Evolutionary conservation across 1,140 invertebrate genomes (phyloP).

Genomic region (Brachionus sp.): DNA sequence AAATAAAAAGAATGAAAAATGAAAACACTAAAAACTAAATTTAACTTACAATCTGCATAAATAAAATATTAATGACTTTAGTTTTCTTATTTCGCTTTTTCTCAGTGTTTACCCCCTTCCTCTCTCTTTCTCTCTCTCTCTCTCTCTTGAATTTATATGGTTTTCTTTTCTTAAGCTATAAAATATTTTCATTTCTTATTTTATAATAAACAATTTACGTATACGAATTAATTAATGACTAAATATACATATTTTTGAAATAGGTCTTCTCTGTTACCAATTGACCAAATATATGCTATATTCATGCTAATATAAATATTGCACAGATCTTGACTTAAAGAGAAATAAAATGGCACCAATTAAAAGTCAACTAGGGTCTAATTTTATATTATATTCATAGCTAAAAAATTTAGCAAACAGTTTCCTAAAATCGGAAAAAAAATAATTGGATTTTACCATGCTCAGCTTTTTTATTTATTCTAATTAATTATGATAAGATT

Average conservation of each 20-base stretch:
- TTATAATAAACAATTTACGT: slow-evolving; percentile 39
- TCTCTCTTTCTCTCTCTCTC: background rate
- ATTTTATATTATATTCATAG: background rate
- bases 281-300: background rate
- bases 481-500: slow-evolving; percentile 5
- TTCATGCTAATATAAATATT: background rate
- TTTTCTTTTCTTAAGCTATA: background rate
- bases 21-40: background rate
- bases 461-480: background rate
- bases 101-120: background rate
- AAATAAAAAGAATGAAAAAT: background rate
- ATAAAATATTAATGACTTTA: slow-evolving; percentile 26
- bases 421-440: background rate
- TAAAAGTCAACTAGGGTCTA: no score
- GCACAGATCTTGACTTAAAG: background rate
- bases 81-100: background rate
- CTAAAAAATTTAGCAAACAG: background rate
- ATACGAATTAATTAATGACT: slow-evolving; percentile 31
- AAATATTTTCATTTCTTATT: slow-evolving; percentile 35
- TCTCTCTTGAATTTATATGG: background rate
- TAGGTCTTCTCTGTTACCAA: background rate
- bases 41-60: slow-evolving; percentile 15
- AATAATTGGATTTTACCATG: background rate
- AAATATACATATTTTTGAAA: slow-evolving; percentile 22
- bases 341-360: no score